Percentiles rank a stretch among this genome's conserved stretches.
Evolutionary conservation across 37 sponge, comb jelly and placozoan genomes (phyloP).

Genomic region (Spongilla lacustris): DNA sequence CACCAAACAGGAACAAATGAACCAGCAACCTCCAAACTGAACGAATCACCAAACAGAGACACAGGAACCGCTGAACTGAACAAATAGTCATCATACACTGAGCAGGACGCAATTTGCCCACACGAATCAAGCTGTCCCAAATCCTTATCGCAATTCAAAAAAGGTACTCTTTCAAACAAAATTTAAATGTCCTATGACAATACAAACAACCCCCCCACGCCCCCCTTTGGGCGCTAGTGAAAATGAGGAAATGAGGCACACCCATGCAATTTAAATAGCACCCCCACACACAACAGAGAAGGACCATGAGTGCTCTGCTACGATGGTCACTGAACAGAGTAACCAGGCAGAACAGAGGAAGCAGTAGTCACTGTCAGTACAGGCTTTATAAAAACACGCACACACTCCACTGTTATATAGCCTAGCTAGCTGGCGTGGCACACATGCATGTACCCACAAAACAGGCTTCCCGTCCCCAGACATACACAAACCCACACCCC

Average conservation of each 20-base stretch:
- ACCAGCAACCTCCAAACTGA: not conserved
- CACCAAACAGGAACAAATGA: conserved; percentile 1
- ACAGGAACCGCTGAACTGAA: conserved; percentile 1
- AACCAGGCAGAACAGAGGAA: conserved; percentile 1
- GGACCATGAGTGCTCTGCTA: conserved; percentile 1
- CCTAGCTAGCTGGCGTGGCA: not conserved
- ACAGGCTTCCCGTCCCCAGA: conserved; percentile 1
- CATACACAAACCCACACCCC: conserved; percentile 1
- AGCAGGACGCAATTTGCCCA: conserved; percentile 1
- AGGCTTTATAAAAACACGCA: conserved; percentile 1
- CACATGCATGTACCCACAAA: no score
- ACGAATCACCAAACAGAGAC: conserved; percentile 1
- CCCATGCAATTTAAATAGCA: conserved; percentile 1
- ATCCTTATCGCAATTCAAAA: not conserved
- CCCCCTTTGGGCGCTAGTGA: conserved; percentile 1
- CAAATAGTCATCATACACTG: conserved; percentile 1
- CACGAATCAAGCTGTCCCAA: conserved; percentile 1
- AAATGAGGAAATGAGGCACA: conserved; percentile 1
- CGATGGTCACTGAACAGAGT: not conserved
- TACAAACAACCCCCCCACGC: not conserved
- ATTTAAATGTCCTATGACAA: conserved; percentile 1
- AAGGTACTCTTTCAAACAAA: not conserved
- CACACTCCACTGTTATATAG: conserved; percentile 1
- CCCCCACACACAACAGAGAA: conserved; percentile 1
- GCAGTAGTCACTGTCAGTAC: conserved; percentile 1